Evolutionary conservation across 1,140 invertebrate species (phyloP).

Genomic region (Listronotus bonariensis): DNA sequence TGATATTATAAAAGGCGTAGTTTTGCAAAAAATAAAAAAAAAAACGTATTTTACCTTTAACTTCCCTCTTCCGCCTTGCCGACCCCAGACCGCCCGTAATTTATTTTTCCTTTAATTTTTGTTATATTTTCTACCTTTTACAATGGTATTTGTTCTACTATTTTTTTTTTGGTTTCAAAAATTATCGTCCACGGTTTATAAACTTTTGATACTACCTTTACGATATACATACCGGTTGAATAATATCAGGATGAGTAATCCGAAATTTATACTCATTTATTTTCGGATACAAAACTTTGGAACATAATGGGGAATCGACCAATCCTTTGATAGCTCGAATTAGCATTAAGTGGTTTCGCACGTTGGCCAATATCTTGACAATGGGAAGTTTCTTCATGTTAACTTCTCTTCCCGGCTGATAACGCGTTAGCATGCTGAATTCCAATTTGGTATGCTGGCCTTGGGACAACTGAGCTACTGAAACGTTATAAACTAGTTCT

Average conservation of each 20-base stretch:
- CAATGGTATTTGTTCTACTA: no score
- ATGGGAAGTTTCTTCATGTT: conserved; percentile 13
- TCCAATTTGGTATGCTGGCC: conserved; percentile 20
- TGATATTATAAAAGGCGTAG: no score
- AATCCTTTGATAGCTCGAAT: conserved; percentile 59
- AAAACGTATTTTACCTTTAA: no score
- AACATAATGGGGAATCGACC: conserved; percentile 53
- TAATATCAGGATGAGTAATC: conserved; percentile 3
- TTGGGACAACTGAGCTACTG: conserved; percentile 14
- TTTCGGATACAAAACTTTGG: conserved; percentile 51
- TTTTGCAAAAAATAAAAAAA: no score
- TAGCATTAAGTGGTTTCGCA: conserved; percentile 45
- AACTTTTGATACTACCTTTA: no score
- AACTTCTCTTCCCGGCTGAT: conserved; percentile 5
- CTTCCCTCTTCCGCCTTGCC: no score
- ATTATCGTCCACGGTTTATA: no score
- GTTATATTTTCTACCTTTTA: no score
- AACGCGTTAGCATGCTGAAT: conserved; percentile 19
- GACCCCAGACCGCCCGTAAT: no score
- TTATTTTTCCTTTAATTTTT: no score
- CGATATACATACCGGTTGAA: conserved; percentile 15
- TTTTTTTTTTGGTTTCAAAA: no score
- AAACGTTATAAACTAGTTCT: conserved; percentile 7
- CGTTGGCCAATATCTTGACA: conserved; percentile 25
- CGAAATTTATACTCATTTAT: conserved; percentile 49